Evolutionary conservation across 2,888 invertebrate genomes (phyloP), one percentile per base, ranked within the genome.

Genomic region (Drosophila nigricruria): DNA sequence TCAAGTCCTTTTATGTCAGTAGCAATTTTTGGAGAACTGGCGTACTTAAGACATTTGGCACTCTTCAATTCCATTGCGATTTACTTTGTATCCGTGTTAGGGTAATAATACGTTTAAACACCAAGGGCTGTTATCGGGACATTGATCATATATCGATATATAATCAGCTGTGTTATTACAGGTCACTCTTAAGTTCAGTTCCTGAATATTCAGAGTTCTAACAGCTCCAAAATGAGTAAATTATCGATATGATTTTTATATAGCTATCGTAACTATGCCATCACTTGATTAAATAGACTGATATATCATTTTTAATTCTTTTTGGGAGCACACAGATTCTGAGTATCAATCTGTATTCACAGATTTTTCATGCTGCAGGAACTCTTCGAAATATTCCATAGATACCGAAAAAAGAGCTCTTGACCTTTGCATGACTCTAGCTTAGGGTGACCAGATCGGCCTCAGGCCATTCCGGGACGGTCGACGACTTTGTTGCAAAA

Each of bases 1-100:
- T 86, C 85, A 0, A 86, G 50, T 1, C 18, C 32, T 12, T 20
- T 59, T 30, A 72, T 40, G 0, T 70, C 60, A 0, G 89, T 86
- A 18, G 27, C 8, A 23, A 86, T 85, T 23, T 53, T 70, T n/a
- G 45, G 14, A 10, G 27, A 43, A 38, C 16, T 5, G 2, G 5
- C 18, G n/a, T 49, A 12, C 40, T 47, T 12, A 36, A 61, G 23
- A 16, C 1, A 23, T 3, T 30, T 43, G 2, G 47, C 52, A 10
- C 36, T 58, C 30, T n/a, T 36, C 2, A 63, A 50, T 36, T 69
- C 32, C 64, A 73, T 74, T 38, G 5, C 4, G 10, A 3, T 8
- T 20, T 23, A 10, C 27, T 14, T 23, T 27, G 16, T 4, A 14
- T 16, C 9, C 3, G 23, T 34, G 3, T 6, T 16, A 43, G 20